Evolutionary conservation across 37 sponge, comb jelly and placozoan species (phyloP).

Genomic region (Crambe crambe): DNA sequence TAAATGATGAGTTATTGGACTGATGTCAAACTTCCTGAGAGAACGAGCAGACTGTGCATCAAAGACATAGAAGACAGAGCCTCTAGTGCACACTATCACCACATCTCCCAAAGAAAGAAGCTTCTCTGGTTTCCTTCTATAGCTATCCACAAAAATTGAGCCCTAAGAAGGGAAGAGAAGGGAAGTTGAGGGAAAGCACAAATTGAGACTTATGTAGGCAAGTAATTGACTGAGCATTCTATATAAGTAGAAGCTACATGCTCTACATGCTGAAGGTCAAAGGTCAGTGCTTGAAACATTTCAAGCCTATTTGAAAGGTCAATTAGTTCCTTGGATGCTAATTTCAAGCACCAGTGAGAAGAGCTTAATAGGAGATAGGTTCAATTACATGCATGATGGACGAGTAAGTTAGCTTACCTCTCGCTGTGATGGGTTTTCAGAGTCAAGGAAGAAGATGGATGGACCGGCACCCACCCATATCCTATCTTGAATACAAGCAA

Average conservation of each 20-base stretch:
- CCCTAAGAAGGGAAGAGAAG: conserved; percentile 32
- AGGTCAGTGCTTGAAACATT: too few relatives aligned
- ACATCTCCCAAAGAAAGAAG: conserved; percentile 29
- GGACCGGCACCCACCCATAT: conserved; percentile 64
- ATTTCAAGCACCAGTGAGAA: too few relatives aligned
- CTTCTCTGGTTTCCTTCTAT: conserved; percentile 2
- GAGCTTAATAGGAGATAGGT: too few relatives aligned
- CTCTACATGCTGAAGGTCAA: too few relatives aligned
- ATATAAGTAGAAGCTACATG: too few relatives aligned
- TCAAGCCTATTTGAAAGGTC: too few relatives aligned
- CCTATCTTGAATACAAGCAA: conserved; percentile 28
- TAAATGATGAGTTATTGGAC: conserved; percentile 3
- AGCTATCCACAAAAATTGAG: conserved; percentile 13
- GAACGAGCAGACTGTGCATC: conserved; percentile 16
- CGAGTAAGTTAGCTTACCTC: too few relatives aligned
- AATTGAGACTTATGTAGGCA: too few relatives aligned
- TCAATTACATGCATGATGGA: too few relatives aligned
- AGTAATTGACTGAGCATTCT: too few relatives aligned
- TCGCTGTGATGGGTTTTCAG: neutral
- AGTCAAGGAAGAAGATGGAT: conserved; percentile 39
- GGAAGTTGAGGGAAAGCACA: neutral
- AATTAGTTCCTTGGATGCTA: too few relatives aligned
- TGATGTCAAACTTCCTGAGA: conserved; percentile 33
- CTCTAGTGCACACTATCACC: conserved; percentile 17
- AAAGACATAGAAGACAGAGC: conserved; percentile 33